A percentile compares a stretch with the other conserved stretches of the same genome.
Evolutionary conservation across 92 coral and sea anemone species (phyloP).

Genomic region (Porites cylindrica): DNA sequence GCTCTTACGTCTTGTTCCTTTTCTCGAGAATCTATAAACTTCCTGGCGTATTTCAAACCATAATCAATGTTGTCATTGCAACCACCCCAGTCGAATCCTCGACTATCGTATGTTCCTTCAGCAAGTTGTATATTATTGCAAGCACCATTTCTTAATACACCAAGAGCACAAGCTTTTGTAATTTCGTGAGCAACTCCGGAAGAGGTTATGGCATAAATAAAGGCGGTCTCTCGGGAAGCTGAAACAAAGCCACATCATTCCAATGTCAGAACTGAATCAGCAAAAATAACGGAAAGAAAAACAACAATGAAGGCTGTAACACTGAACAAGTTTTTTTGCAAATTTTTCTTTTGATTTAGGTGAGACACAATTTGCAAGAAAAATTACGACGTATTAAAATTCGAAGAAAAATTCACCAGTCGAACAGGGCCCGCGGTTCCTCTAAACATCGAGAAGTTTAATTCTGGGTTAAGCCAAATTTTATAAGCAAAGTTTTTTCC

Average conservation of each 20-base stretch:
- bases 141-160: slow-evolving; percentile 90
- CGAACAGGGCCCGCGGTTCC: too few relatives aligned
- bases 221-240: slow-evolving; percentile 81
- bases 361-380: too few relatives aligned
- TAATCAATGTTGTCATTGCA: slow-evolving; percentile 93
- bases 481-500: too few relatives aligned
- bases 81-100: slow-evolving; percentile 98
- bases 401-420: too few relatives aligned
- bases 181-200: slow-evolving; percentile 98
- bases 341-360: too few relatives aligned
- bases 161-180: slow-evolving; percentile 91
- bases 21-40: slow-evolving; percentile 95
- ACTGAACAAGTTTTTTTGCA: too few relatives aligned
- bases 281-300: neutral
- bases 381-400: too few relatives aligned
- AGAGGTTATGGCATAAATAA: slow-evolving; percentile 93
- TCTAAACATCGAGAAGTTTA: too few relatives aligned
- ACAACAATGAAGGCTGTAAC: too few relatives aligned
- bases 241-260: neutral
- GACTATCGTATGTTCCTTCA: slow-evolving; percentile 67
- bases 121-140: slow-evolving; percentile 64
- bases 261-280: neutral
- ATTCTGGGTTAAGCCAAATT: too few relatives aligned
- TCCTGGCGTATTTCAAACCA: slow-evolving; percentile 89
- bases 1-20: slow-evolving; percentile 92